A percentile compares a stretch with the other conserved stretches of the same genome.
Evolutionary conservation across 2,888 invertebrate species (phyloP).

Genomic region (Crioceris asparagi): DNA sequence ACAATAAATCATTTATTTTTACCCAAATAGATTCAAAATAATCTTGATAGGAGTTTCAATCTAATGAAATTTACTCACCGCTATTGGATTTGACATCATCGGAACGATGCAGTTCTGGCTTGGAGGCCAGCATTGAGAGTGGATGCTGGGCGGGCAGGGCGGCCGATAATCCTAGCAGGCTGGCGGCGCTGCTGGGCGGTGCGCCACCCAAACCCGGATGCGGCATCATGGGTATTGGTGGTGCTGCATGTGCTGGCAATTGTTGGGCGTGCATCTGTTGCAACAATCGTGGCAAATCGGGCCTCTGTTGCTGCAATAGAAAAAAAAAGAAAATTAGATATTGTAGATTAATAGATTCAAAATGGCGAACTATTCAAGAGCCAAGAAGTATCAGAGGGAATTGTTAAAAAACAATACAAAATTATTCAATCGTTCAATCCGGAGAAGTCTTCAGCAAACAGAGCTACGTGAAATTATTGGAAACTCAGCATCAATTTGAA

Average conservation of each 20-base stretch:
- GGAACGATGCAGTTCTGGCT: constrained; percentile 66
- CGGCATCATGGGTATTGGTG: constrained; percentile 61
- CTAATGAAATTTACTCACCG: constrained; percentile 51
- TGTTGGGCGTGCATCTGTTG: constrained; percentile 93
- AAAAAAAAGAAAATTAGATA: no score
- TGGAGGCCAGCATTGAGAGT: constrained; percentile 64
- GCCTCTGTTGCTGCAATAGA: constrained; percentile 71
- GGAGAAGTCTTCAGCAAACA: no score
- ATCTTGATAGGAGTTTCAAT: no score
- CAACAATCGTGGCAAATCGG: constrained; percentile 68
- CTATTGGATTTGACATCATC: constrained; percentile 66
- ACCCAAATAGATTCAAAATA: no score
- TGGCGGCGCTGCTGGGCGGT: constrained; percentile 45
- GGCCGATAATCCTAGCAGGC: constrained; percentile 46
- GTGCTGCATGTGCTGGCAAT: constrained; percentile 55
- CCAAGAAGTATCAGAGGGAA: no score
- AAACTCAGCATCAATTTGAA: no score
- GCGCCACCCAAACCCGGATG: constrained; percentile 51
- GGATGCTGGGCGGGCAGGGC: constrained; percentile 65
- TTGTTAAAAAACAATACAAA: no score
- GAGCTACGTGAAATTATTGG: no score
- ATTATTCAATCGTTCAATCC: no score
- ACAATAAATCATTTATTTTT: no score
- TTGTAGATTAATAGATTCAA: no score
- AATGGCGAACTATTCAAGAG: no score